Evolutionary conservation across 2,888 invertebrate genomes (phyloP).

Genomic region (Oxytorus armatus): DNA sequence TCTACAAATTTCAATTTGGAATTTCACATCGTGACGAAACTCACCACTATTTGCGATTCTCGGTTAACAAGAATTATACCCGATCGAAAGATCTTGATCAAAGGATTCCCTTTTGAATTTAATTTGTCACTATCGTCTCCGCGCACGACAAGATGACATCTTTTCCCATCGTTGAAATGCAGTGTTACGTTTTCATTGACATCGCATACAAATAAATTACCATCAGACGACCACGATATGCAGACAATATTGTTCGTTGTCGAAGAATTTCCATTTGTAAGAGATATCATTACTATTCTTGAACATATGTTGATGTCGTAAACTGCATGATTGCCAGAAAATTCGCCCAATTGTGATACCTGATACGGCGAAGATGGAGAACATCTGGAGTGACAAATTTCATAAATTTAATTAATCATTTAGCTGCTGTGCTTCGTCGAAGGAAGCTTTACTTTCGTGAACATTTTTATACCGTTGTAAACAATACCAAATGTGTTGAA

Average conservation of each 20-base stretch:
- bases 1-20: neutral
- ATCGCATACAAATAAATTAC: slow-evolving; percentile 75
- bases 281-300: slow-evolving; percentile 73
- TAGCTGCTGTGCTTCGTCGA: neutral
- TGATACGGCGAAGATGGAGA: slow-evolving; percentile 71
- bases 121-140: slow-evolving; percentile 40
- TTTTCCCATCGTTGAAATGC: slow-evolving; percentile 72
- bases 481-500: too few relatives aligned
- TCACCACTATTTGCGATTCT: slow-evolving; percentile 71
- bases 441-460: too few relatives aligned
- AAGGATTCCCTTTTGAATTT: slow-evolving; percentile 35
- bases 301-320: slow-evolving; percentile 76
- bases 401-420: neutral
- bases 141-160: slow-evolving; percentile 66
- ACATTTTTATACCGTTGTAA: too few relatives aligned
- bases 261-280: slow-evolving; percentile 48
- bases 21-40: slow-evolving; percentile 13
- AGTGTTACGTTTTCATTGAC: slow-evolving; percentile 71
- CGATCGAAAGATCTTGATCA: slow-evolving; percentile 66
- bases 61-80: slow-evolving; percentile 72
- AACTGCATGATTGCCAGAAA: slow-evolving; percentile 68
- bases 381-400: slow-evolving; percentile 70
- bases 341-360: slow-evolving; percentile 70
- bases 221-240: slow-evolving; percentile 76
- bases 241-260: slow-evolving; percentile 63